Base-by-base conservation (phyloP, 2,113 vertebrate genomes). In the Nothoprocta pentlandii region DNA sequence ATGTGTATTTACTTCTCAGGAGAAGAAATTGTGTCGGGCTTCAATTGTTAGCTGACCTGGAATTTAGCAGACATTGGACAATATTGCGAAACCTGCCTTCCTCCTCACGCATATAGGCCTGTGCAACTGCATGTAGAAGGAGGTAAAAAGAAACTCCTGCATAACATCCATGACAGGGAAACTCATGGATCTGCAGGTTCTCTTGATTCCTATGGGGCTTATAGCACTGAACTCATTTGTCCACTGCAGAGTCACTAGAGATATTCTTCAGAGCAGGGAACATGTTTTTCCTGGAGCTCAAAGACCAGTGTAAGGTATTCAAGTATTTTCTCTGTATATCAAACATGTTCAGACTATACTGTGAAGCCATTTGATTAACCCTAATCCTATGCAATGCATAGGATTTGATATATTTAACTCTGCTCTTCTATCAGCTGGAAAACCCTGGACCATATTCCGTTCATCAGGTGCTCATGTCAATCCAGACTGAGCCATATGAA, bases 1-100 rank as follows among this genome's bases (percentile, higher is more conserved):
- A 34, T 67, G 77, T 69, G 28, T 77, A 87, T 92, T 89, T 82
- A 69, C 74, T 93, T 92, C 74, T 91, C 3, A 20, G 53, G 61
- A 90, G 56, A 89, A 93, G 77, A 84, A 78, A 94, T 49, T 22
- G 49, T 85, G 11, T 46, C 63, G 90, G 49, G 32, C 62, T 93
- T 81, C 44, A 11, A 23, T 7, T 93, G 51, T 61, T 89, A 90
- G 30, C 30, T 89, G 83, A 91, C 85, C 83, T 91, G 79, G 66
- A 90, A 95, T 54, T 76, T n/a, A 91, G 83, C 54, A 81, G 69
- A 73, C 86, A 85, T 88, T 71, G 71, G 81, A 79, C 71, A 66
- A 22, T 15, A 4, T 17, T 82, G 66, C 80, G 79, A 49, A 69
- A 59, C 0, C 1, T 62, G 20, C 66, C 21, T 54, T 70, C 28